Conservation (phyloP, 64 coral and sea anemone species). For the Anthopleura sola region DNA sequence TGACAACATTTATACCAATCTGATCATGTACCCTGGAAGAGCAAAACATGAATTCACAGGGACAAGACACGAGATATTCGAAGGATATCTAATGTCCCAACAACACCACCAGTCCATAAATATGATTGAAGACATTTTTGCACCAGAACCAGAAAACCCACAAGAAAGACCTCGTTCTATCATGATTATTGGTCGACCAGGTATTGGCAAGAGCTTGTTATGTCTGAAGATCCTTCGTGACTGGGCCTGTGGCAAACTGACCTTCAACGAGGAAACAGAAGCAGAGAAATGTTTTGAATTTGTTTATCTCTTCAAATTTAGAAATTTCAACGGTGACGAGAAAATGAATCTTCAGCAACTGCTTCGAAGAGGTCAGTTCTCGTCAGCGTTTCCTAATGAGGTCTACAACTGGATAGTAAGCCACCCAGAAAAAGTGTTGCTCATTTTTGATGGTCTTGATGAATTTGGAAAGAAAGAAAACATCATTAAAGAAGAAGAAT, state of each 20-base stretch:
- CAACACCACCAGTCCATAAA: too few species aligned
- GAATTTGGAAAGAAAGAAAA: slow-evolving; percentile 15
- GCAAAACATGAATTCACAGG: too few species aligned
- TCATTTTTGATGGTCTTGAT: slow-evolving; percentile 18
- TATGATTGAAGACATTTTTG: too few species aligned
- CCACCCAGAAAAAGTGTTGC: slow-evolving; percentile 17
- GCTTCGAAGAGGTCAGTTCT: background rate
- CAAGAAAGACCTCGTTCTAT: too few species aligned
- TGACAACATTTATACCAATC: too few species aligned
- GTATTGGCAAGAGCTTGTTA: background rate
- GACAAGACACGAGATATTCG: too few species aligned
- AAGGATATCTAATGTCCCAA: too few species aligned
- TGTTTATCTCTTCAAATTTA: background rate
- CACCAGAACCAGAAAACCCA: too few species aligned
- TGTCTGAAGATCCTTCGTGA: background rate
- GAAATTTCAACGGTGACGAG: background rate
- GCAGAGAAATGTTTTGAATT: background rate
- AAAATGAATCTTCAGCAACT: background rate
- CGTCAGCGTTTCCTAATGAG: background rate
- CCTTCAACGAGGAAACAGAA: background rate
- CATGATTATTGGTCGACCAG: background rate
- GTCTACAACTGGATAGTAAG: background rate
- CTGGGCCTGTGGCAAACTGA: background rate
- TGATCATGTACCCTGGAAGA: too few species aligned
- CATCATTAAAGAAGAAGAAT: background rate